Base-by-base conservation (phyloP, 1,140 invertebrate genomes). In the Tetragnatha versicolor region DNA sequence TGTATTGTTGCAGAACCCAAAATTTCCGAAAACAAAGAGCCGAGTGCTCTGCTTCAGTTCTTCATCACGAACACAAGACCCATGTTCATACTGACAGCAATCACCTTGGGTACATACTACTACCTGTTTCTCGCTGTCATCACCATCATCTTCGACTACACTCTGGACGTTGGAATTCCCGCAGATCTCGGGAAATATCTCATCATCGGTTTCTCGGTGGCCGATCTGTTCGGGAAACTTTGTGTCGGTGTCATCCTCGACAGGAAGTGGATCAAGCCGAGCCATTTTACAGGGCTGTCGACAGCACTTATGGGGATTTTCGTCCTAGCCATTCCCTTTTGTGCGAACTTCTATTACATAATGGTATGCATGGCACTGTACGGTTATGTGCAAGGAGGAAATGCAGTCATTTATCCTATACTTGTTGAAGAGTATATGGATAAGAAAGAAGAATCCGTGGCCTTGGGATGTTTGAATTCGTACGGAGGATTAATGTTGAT, bases 101-200 rank as follows among this genome's bases (percentile, higher is more conserved):
- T 66, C 17, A 76, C 65, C 12, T 20, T 58, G 29, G 35, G 42
- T 9, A 20, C 55, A n/a, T 81, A 42, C 27, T 31, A 49, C 1
- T 81, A 33, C 35, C 31, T 61, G n/a, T 81, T 79, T 35, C 79
- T 73, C 12, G 61, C 77, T n/a, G 39, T 82, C 33, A 27, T 66
- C 7, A 76, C 82, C 17, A 65, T 81, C 25, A 81, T 81, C 5
- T 58, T 79, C 3, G 81, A 82, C 42, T 81, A 79, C 63, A 69
- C 49, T 20, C 31, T 72, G 5, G 81, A 82, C 49, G 60, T 47
- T 7, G 61, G 58, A 9, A 55, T 79, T 45, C 14, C 47, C 4
- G 1, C 35, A 10, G 33, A 60, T 9, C 4, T 53, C 22, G 49
- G 47, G 2, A 78, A 80, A 3, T 60, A 51, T 6, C 35, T 82